Evolutionary conservation across 2,113 vertebrate species (phyloP).

Genomic region (Engraulis encrasicolus): DNA sequence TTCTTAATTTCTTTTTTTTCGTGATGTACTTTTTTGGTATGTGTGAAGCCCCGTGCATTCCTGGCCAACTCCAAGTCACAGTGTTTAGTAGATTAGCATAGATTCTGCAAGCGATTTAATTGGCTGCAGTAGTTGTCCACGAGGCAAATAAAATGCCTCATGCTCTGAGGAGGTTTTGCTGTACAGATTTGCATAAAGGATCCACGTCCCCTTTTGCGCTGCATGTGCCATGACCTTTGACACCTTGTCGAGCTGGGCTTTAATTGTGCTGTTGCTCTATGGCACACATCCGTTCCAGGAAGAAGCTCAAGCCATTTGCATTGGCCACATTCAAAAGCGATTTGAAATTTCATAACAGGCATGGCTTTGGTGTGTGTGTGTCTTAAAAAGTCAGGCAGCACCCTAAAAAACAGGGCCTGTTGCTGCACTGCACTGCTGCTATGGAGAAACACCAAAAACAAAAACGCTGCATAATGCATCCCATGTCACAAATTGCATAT

Average conservation of each 20-base stretch:
- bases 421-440: conserved; percentile 26
- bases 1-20: neutral
- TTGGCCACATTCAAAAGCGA: conserved; percentile 61
- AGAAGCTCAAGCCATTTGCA: conserved; percentile 46
- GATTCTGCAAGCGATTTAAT: conserved; percentile 50
- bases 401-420: neutral
- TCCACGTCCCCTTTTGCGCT: neutral
- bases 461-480: conserved; percentile 43
- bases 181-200: conserved; percentile 51
- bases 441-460: neutral
- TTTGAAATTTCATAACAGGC: conserved; percentile 38
- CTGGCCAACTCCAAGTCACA: conserved; percentile 61
- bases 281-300: conserved; percentile 25
- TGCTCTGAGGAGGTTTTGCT: conserved; percentile 40
- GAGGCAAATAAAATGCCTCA: conserved; percentile 23
- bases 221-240: conserved; percentile 36
- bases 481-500: neutral
- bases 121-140: conserved; percentile 50
- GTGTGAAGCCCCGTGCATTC: conserved; percentile 27
- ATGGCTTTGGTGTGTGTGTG: conserved; percentile 34
- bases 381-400: neutral
- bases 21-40: conserved; percentile 16
- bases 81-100: conserved; percentile 71
- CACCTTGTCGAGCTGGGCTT: conserved; percentile 38
- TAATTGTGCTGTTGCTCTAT: conserved; percentile 54